Evolutionary conservation across 2,888 invertebrate genomes (phyloP), one percentile per base, ranked within the genome.

Genomic region (Euplexia lucipara): DNA sequence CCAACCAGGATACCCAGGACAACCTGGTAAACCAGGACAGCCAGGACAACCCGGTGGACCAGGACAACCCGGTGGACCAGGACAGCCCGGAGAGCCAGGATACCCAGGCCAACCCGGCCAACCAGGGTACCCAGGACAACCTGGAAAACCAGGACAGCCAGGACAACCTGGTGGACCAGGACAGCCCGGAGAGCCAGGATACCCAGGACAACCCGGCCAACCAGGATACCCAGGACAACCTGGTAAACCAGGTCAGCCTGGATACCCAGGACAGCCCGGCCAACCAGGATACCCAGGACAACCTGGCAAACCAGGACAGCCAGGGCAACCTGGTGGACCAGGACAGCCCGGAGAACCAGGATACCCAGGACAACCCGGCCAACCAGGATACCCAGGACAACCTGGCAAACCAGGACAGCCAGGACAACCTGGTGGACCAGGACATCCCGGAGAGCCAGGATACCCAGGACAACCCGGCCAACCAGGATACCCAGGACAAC

Each of bases 21-120:
- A 86, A 10, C 96, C 96, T 12, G 92, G 91, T 0, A 20, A 76
- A 3, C 81, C 81, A 1, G 86, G 76, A 9, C 95, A 73, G 37
- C 74, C 80, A 22, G 82, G 80, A 9, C 68, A 78, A 32, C 76
- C 78, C 3, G 76, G 75, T 0, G 69, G 57, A 2, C 95, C 18
- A 83, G 87, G 67, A 83, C 58, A 75, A 1, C 85, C 85, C 3
- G 86, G 89, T 7, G 59, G 79, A 3, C 87, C 91, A 0, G 88
- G 63, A 0, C 16, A 60, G 0, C 64, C 56, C 0, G 68, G 63
- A 1, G 0, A 54, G 1, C 68, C 68, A 1, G 69, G 69, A 18
- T 10, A 68, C 0, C 68, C 63, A 1, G 68, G 52, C 10, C 62
- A 79, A 6, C 86, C 90, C 4, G 88, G 88, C 7, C n/a, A 48